Conservation (phyloP, 1,140 invertebrate genomes). For the Pogonus chalceus region DNA sequence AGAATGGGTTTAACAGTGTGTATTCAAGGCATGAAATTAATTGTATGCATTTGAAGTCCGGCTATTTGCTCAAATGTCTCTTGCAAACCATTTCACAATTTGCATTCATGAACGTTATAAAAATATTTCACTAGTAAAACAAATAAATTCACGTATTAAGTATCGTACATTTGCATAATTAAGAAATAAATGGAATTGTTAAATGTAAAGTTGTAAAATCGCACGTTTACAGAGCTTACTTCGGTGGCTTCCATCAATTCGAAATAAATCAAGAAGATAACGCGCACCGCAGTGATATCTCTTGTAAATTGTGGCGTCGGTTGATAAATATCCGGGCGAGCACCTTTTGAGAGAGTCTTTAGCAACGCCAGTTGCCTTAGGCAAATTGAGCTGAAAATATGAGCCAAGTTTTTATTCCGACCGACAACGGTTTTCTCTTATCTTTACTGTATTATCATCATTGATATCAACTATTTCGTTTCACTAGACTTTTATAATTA, state of each 20-base stretch:
- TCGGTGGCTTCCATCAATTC: not conserved
- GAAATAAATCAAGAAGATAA: not conserved
- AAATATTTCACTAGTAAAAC: no score
- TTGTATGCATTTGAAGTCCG: constrained; percentile 3
- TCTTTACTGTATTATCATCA: not conserved
- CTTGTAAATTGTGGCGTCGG: not conserved
- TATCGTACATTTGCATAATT: no score
- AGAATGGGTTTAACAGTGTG: constrained; percentile 4
- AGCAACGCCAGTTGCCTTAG: not conserved
- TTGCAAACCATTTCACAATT: no score
- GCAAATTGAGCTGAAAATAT: not conserved
- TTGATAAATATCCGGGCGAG: not conserved
- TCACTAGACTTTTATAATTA: no score
- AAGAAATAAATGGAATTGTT: no score
- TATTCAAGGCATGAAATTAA: constrained; percentile 7
- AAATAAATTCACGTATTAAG: no score
- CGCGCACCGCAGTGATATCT: not conserved
- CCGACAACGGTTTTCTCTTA: not conserved
- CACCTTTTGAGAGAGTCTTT: not conserved
- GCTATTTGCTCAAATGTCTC: not conserved
- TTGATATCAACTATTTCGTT: no score
- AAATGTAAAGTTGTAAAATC: no score
- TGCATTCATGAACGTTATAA: no score
- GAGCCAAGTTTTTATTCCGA: not conserved
- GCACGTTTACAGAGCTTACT: no score